phyloP scores from a whole-genome alignment of 2,888 invertebrate genomes.

The Phortica okadai region DNA sequence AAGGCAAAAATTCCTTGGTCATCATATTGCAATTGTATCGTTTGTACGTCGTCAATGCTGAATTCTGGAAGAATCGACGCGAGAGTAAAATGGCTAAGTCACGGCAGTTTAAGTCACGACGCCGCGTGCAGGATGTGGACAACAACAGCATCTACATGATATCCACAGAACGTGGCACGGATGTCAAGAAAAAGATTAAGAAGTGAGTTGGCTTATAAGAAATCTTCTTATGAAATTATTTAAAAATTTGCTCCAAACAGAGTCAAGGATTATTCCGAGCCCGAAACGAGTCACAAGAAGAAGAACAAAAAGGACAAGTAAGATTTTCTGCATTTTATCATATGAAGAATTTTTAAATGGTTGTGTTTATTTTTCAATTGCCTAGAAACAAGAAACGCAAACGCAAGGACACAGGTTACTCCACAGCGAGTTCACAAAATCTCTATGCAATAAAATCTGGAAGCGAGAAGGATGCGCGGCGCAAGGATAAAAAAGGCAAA shows the following conservation, averaged over 20 bases:
- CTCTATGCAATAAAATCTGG: constrained; percentile 74
- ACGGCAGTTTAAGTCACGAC: constrained; percentile 65
- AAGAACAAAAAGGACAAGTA: constrained; percentile 71
- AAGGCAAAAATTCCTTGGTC: constrained; percentile 87
- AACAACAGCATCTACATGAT: constrained; percentile 79
- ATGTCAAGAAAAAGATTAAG: constrained; percentile 69
- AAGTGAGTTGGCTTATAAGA: constrained; percentile 56
- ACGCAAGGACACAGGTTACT: constrained; percentile 83
- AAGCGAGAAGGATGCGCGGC: constrained; percentile 62
- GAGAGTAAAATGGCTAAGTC: constrained; percentile 67
- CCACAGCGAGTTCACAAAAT: constrained; percentile 82
- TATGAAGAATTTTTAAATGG: background rate
- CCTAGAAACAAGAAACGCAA: constrained; percentile 69
- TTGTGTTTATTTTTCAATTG: background rate
- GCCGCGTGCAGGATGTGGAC: constrained; percentile 72
- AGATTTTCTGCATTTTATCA: constrained; percentile 24
- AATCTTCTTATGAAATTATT: background rate
- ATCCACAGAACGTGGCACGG: constrained; percentile 74
- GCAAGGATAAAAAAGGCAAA: constrained; percentile 74
- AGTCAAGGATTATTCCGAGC: constrained; percentile 68
- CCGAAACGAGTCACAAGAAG: constrained; percentile 66
- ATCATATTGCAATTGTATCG: constrained; percentile 91
- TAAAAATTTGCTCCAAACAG: constrained; percentile 47
- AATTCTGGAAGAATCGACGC: constrained; percentile 78
- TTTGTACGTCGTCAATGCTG: constrained; percentile 87